These are phyloP conservation scores for Neodon shergylaensis DNA, from an alignment of 2,113 vertebrate genomes.

Conservation along the genomic window DNA sequence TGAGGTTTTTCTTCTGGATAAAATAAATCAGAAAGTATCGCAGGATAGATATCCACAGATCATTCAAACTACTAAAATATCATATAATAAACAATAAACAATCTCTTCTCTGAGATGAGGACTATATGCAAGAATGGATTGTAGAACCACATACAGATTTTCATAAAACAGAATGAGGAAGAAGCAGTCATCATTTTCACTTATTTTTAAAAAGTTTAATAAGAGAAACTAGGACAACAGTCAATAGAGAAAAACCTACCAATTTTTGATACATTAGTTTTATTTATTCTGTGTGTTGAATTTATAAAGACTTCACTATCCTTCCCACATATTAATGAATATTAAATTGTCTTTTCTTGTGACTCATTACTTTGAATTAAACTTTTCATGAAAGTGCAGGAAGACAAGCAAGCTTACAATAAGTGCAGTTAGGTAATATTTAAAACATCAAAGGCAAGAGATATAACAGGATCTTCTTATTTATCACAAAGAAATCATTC, in stretches of 20 bases:
- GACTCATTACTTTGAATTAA: not conserved
- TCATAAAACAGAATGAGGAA: constrained; percentile 41
- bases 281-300: not conserved
- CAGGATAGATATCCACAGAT: not conserved
- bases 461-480: not conserved
- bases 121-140: not conserved
- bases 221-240: not conserved
- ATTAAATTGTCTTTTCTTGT: not conserved
- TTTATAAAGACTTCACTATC: constrained; percentile 24
- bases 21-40: constrained; percentile 39
- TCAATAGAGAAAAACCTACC: not conserved
- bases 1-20: not conserved
- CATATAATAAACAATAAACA: constrained; percentile 22
- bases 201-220: constrained; percentile 23
- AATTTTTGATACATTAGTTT: not conserved
- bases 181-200: not conserved
- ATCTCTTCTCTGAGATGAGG: constrained; percentile 17
- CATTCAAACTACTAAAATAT: constrained; percentile 18
- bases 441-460: not conserved
- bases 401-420: not conserved
- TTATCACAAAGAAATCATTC: not conserved
- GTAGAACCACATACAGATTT: constrained; percentile 22
- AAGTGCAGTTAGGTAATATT: not conserved
- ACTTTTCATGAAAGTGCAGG: not conserved
- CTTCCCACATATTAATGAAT: not conserved